Evolutionary conservation across 2,113 vertebrate genomes (phyloP).

Genomic region (Morone saxatilis): DNA sequence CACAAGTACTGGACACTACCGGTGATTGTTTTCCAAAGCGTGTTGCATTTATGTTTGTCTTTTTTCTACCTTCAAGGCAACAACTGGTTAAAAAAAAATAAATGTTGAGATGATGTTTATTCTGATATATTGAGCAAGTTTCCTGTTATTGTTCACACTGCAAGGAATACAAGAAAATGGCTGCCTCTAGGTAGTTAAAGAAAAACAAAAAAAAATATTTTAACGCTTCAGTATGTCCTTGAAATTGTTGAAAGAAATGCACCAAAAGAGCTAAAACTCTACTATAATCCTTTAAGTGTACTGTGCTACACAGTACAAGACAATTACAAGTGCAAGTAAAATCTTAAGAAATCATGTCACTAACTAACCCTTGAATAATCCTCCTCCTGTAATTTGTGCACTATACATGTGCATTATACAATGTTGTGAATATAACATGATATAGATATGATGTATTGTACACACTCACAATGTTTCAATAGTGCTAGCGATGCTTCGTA

Average conservation of each 20-base stretch:
- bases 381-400: neutral
- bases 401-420: neutral
- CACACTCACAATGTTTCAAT: neutral
- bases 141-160: neutral
- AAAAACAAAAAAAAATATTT: constrained; percentile 9
- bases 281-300: neutral
- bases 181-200: neutral
- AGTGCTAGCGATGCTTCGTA: neutral
- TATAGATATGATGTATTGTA: neutral
- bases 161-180: neutral
- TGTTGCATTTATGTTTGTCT: neutral
- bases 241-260: constrained; percentile 5
- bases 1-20: neutral
- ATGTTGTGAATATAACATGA: neutral
- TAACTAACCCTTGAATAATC: neutral
- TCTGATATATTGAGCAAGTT: neutral
- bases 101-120: neutral
- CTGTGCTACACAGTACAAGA: neutral
- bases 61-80: neutral
- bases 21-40: neutral
- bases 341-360: neutral
- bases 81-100: neutral
- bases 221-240: neutral
- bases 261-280: neutral
- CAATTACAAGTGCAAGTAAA: constrained; percentile 5